Base-by-base conservation (phyloP, 2,888 invertebrate species). In the Luperina nickerlii region DNA sequence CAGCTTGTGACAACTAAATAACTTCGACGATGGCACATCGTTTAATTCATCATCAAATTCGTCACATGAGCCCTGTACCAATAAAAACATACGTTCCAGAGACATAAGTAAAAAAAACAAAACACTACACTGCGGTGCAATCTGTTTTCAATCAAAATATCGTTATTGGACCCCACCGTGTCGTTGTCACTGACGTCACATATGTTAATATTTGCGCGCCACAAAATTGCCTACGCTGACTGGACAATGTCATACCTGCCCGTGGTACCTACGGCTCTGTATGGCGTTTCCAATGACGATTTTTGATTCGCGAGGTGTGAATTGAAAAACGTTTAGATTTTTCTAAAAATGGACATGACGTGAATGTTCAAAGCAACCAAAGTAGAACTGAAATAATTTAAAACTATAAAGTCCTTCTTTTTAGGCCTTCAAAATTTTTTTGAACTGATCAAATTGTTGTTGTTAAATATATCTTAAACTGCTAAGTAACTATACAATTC, bases 101-200 rank as follows among this genome's bases (percentile, higher is more conserved):
- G 62, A 27, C n/a, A 60, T 2, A 15, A 62, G 27, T 27, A 7
- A 65, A 32, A 20, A 63, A 63, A 20, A 32, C 13, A 67, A 66
- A 67, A 15, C 24, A 15, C 15, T 68, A 20, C n/a, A 57, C 24
- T 54, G 24, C 15, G 6, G 6, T 6, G 57, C n/a, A 89, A 87
- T 85, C 76, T 78, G 83, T 87, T 88, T 87, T 89, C 89, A 90
- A 92, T 91, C 89, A 90, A 90, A 91, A 92, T 83, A 88, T 88
- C 84, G 90, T 84, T 82, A 81, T 76, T 82, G 77, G 24, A 8
- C 27, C 42, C 32, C 54, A 45, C 18, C 57, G 48, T 63, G 24
- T 24, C 62, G 65, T 68, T 76, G 80, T 66, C 76, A 67, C 2
- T 71, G 27, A 18, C 54, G 65, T 65, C 82, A 51, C 68, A 60